Conservation (phyloP, 2,113 vertebrate species). For the Carollia perspicillata region DNA sequence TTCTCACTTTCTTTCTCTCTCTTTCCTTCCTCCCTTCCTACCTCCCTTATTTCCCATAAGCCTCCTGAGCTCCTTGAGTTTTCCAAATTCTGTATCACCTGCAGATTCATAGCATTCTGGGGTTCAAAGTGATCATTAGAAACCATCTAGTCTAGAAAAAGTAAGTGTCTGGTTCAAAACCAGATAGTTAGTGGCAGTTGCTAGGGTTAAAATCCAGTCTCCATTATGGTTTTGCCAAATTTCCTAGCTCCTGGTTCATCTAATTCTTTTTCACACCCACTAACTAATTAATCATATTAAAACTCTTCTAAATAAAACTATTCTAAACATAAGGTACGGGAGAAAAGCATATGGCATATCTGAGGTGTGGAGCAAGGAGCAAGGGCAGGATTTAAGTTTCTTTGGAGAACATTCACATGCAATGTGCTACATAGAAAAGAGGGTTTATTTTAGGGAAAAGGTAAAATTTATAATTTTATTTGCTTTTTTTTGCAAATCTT, state of each 20-base stretch:
- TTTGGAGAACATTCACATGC: not conserved
- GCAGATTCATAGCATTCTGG: not conserved
- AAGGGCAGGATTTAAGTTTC: not conserved
- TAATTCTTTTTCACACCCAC: not conserved
- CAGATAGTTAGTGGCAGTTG: not conserved
- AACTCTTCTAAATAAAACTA: slow-evolving; percentile 31
- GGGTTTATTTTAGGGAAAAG: not conserved
- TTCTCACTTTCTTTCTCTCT: not conserved
- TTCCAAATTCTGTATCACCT: slow-evolving; percentile 6
- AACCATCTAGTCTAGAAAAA: not conserved
- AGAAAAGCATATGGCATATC: not conserved
- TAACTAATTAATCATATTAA: slow-evolving; percentile 8
- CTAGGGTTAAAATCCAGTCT: not conserved
- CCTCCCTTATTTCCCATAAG: not conserved
- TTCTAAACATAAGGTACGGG: not conserved
- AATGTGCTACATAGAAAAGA: not conserved
- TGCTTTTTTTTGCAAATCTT: not conserved
- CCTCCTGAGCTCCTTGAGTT: not conserved
- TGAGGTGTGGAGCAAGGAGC: not conserved
- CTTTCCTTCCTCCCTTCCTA: not conserved
- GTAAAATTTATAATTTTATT: slow-evolving; percentile 12
- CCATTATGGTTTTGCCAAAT: not conserved
- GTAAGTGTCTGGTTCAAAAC: not conserved
- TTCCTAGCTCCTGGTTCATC: not conserved
- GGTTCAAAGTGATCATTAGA: not conserved